Conservation (phyloP, 2,797 vertebrate species). For the Pseudomugil gertrudae region DNA sequence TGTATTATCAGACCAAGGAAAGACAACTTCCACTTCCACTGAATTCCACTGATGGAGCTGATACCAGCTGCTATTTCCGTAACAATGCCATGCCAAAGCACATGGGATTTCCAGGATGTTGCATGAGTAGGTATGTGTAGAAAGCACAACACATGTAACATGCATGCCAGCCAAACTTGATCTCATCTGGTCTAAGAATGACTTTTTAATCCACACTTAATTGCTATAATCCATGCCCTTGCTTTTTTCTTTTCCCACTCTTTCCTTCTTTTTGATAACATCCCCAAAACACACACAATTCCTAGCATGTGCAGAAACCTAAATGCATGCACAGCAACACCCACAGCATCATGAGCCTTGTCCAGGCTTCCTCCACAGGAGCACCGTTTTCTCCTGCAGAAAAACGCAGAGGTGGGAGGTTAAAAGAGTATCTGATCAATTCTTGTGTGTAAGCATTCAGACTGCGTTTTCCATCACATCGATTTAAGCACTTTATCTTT, state of each 20-base stretch:
- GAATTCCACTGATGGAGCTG: slow-evolving; percentile 26
- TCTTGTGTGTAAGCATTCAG: slow-evolving; percentile 36
- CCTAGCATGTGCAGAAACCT: slow-evolving; percentile 3
- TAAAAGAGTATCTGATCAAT: slow-evolving; percentile 35
- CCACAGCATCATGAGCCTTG: not conserved
- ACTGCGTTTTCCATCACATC: slow-evolving; percentile 8
- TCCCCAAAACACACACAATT: not conserved
- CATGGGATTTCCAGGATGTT: slow-evolving; percentile 31
- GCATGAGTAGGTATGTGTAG: slow-evolving; percentile 14
- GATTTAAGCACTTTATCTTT: slow-evolving; percentile 25
- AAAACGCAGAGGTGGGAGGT: slow-evolving; percentile 16
- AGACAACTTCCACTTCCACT: slow-evolving; percentile 20
- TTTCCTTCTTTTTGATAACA: slow-evolving; percentile 3
- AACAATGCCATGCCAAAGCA: slow-evolving; percentile 24
- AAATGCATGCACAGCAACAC: not conserved
- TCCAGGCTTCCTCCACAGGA: slow-evolving; percentile 1
- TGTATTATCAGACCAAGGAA: slow-evolving; percentile 28
- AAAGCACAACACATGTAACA: slow-evolving; percentile 1
- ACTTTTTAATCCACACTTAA: slow-evolving; percentile 11
- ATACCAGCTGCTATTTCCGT: slow-evolving; percentile 35
- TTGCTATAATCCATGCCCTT: not conserved
- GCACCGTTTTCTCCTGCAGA: slow-evolving; percentile 19
- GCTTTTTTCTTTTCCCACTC: not conserved
- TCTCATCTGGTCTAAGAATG: slow-evolving; percentile 12
- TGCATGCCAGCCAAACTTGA: slow-evolving; percentile 3